Base-by-base conservation (phyloP, 1,140 invertebrate species). In the Batillaria attramentaria region DNA sequence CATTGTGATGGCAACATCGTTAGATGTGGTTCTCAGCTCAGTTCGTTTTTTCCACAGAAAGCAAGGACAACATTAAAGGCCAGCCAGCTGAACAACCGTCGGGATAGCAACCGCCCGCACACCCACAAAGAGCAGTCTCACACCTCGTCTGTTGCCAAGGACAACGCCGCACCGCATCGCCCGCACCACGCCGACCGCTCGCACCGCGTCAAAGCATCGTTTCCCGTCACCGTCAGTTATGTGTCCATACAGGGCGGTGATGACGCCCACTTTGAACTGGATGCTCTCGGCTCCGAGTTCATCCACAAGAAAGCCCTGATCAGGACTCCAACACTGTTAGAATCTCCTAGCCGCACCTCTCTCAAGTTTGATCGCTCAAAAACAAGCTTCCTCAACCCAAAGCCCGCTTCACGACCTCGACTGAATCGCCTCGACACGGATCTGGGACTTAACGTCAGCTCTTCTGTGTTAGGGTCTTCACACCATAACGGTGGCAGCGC, bases 201-300 rank as follows among this genome's bases (percentile, higher is more conserved):
- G 5, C 57, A 41, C 62, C 57, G 54, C 35, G 35, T 81, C 39
- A 85, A 85, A 54, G 72, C 79, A 33, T 69, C 80, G 41, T 80
- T 78, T 65, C 83, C 84, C 0, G 77, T 85, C 20, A 80, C 84
- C 4, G 74, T 85, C 39, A 84, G 82, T 60, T 85, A 84, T 69
- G 81, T 85, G 4, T 84, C 84, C 42, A 84, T 85, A 37, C 84
- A 84, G 41, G 83, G 82, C 28, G 77, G 81, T 1, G 73, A 79
- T n/a, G 73, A 80, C 43, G 33, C 43, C 18, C 68, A 42, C 37
- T 60, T 43, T 16, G 73, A 79, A 13, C 39, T 69, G 13, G 77
- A 79, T 50, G 42, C 74, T n/a, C 35, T 65, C 13, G 74, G 54
- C 8, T n/a, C 66, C 8, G 73, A 79, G 13, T 33, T 60, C 43